Evolutionary conservation across 2,888 invertebrate species (phyloP).

Genomic region (Drosophila testacea): DNA sequence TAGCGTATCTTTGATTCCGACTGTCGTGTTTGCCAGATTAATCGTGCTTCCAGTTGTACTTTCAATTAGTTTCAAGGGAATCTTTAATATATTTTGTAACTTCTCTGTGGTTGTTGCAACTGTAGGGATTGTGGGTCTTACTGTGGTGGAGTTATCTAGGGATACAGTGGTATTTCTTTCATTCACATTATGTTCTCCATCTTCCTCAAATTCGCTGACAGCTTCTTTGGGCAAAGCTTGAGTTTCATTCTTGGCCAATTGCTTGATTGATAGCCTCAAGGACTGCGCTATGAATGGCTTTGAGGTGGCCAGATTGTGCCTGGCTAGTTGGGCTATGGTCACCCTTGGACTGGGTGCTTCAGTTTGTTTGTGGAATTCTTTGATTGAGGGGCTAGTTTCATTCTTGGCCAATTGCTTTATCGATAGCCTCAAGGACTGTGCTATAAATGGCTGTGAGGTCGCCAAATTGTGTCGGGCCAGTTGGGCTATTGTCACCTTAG

Average conservation of each 20-base stretch:
- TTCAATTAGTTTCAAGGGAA: background rate
- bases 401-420: constrained; percentile 54
- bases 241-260: constrained; percentile 47
- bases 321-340: constrained; percentile 57
- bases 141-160: background rate
- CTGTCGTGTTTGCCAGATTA: background rate
- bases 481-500: constrained; percentile 50
- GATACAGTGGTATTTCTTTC: background rate
- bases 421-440: constrained; percentile 56
- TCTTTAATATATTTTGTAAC: background rate
- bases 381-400: constrained; percentile 13
- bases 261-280: constrained; percentile 54
- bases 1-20: constrained; percentile 16
- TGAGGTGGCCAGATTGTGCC: constrained; percentile 59
- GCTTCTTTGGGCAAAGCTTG: background rate
- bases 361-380: constrained; percentile 27
- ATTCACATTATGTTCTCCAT: constrained; percentile 39
- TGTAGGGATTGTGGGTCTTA: background rate
- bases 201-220: constrained; percentile 42
- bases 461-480: constrained; percentile 59
- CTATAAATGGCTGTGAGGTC: constrained; percentile 58
- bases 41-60: constrained; percentile 10
- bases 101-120: background rate
- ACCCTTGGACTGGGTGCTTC: constrained; percentile 25
- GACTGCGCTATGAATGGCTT: constrained; percentile 60